Evolutionary conservation across 2,797 vertebrate genomes (phyloP).

Genomic region (Okamejei kenojei): DNA sequence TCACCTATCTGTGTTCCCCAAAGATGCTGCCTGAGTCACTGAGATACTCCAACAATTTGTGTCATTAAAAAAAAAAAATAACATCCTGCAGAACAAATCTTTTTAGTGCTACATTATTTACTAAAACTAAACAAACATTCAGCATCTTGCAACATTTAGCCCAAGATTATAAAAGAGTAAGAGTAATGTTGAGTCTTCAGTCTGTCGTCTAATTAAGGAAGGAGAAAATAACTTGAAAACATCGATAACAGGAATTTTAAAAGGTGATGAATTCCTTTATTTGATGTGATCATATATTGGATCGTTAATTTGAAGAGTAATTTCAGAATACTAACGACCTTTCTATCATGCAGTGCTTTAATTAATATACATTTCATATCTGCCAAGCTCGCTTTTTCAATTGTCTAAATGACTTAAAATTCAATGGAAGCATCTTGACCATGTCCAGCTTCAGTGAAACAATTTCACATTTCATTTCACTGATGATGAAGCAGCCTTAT

Average conservation of each 20-base stretch:
- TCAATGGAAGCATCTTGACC: not conserved
- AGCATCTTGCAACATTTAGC: not conserved
- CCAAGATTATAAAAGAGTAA: not conserved
- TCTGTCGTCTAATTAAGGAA: not conserved
- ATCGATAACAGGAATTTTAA: not conserved
- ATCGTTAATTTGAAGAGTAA: not conserved
- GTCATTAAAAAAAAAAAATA: no score
- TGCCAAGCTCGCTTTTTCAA: not conserved
- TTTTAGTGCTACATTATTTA: not conserved
- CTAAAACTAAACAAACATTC: not conserved
- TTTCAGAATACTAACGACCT: not conserved
- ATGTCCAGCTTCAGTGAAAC: not conserved
- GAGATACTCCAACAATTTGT: no score
- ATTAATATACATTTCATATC: not conserved
- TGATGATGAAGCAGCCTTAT: constrained; percentile 62
- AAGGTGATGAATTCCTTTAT: not conserved
- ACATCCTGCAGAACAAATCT: not conserved
- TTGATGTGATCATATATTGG: not conserved
- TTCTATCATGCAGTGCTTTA: not conserved
- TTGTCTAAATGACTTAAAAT: not conserved
- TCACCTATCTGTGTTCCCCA: no score
- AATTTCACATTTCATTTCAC: constrained; percentile 61
- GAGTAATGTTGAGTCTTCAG: not conserved
- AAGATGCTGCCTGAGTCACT: no score
- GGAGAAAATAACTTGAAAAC: not conserved